Evolutionary conservation across 2,888 invertebrate genomes (phyloP).

Genomic region (Drosophila leonis): DNA sequence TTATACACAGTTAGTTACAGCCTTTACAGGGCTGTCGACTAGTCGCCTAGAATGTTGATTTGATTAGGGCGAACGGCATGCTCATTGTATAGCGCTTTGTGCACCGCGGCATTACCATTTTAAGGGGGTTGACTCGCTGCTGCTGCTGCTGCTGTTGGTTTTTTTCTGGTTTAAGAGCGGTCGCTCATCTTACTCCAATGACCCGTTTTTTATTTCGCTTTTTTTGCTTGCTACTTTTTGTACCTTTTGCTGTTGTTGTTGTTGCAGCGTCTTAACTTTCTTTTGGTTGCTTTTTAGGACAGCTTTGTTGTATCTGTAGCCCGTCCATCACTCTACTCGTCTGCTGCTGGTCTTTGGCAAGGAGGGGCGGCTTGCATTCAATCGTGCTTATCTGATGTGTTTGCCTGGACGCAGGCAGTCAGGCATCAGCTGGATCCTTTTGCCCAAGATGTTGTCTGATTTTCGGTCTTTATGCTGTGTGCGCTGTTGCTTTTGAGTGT

Average conservation of each 20-base stretch:
- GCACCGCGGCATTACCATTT: slow-evolving; percentile 54
- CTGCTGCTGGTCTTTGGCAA: slow-evolving; percentile 4
- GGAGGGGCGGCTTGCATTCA: slow-evolving; percentile 62
- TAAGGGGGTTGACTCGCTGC: background rate
- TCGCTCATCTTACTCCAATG: slow-evolving; percentile 78
- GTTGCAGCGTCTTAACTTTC: slow-evolving; percentile 45
- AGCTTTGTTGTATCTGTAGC: slow-evolving; percentile 53
- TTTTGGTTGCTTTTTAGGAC: slow-evolving; percentile 53
- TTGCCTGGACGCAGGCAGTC: slow-evolving; percentile 37
- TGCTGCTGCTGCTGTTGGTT: background rate
- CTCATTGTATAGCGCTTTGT: slow-evolving; percentile 31
- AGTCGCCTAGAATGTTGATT: slow-evolving; percentile 1
- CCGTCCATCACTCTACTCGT: slow-evolving; percentile 1
- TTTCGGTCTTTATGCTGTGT: slow-evolving; percentile 75
- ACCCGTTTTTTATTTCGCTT: slow-evolving; percentile 77
- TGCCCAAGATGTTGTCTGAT: slow-evolving; percentile 78
- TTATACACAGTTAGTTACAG: background rate
- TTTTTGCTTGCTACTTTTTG: slow-evolving; percentile 22
- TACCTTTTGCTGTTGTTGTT: slow-evolving; percentile 30
- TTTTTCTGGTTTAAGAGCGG: slow-evolving; percentile 15
- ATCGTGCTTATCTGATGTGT: slow-evolving; percentile 76
- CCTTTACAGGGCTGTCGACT: slow-evolving; percentile 2
- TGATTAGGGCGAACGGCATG: slow-evolving; percentile 8
- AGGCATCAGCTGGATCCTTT: slow-evolving; percentile 28
- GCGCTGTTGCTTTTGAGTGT: slow-evolving; percentile 54